Evolutionary conservation across 2,888 invertebrate species (phyloP).

Genomic region (Stenoptilia bipunctidactyla): DNA sequence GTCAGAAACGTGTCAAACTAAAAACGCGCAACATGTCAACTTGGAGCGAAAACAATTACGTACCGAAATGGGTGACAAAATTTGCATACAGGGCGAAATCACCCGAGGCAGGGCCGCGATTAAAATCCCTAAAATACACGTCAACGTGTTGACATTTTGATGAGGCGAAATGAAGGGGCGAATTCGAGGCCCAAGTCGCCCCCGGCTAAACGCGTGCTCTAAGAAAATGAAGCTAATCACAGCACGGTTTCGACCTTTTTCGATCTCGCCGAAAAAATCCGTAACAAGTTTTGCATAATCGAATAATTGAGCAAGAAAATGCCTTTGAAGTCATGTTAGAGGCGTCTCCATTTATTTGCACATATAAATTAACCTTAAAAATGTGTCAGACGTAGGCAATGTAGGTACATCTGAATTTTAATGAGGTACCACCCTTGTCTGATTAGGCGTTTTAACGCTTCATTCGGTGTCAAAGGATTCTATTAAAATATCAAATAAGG

Average conservation of each 20-base stretch:
- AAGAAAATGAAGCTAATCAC: slow-evolving; percentile 65
- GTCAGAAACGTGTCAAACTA: slow-evolving; percentile 29
- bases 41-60: slow-evolving; percentile 57
- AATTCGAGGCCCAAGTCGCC: slow-evolving; percentile 29
- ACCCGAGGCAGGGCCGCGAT: slow-evolving; percentile 36
- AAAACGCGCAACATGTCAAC: slow-evolving; percentile 43
- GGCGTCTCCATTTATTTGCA: no score
- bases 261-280: neutral
- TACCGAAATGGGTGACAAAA: slow-evolving; percentile 22
- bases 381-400: no score
- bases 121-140: slow-evolving; percentile 66
- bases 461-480: no score
- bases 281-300: neutral
- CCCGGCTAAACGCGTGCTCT: slow-evolving; percentile 47
- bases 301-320: no score
- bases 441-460: no score
- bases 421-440: no score
- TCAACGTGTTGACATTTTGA: slow-evolving; percentile 68
- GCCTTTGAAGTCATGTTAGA: no score
- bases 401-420: no score
- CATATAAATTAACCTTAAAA: no score
- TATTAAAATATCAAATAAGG: no score
- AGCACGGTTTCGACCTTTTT: slow-evolving; percentile 18
- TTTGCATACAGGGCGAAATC: slow-evolving; percentile 48
- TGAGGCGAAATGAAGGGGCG: slow-evolving; percentile 61